Evolutionary conservation across 1,140 invertebrate species (phyloP).

Genomic region (Plutomurus gul): DNA sequence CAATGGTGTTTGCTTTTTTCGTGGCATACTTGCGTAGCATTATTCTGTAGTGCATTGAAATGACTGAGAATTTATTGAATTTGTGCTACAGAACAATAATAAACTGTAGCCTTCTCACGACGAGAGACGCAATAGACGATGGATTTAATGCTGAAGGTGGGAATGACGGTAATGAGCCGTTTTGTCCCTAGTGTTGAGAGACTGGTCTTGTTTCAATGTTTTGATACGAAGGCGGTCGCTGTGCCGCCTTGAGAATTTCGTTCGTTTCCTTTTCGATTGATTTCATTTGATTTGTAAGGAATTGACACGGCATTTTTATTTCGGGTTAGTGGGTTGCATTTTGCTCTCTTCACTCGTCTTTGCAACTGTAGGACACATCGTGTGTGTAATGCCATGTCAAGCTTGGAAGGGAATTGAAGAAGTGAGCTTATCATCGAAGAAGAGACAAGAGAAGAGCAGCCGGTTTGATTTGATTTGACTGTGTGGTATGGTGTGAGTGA

Average conservation of each 20-base stretch:
- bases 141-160: constrained; percentile 28
- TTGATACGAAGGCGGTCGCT: constrained; percentile 8
- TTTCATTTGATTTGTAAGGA: constrained; percentile 9
- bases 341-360: neutral
- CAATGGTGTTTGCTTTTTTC: no score
- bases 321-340: neutral
- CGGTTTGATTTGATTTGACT: constrained; percentile 24
- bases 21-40: no score
- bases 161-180: constrained; percentile 22
- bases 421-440: constrained; percentile 5
- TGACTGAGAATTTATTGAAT: constrained; percentile 33
- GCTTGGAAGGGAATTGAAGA: neutral
- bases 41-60: neutral
- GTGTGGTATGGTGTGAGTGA: constrained; percentile 25
- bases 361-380: no score
- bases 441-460: constrained; percentile 19
- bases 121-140: constrained; percentile 39
- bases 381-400: neutral
- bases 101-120: neutral
- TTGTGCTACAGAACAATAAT: neutral
- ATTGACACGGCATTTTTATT: constrained; percentile 16
- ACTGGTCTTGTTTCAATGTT: constrained; percentile 9
- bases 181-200: constrained; percentile 2
- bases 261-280: neutral
- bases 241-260: neutral